Evolutionary conservation across 2,113 vertebrate genomes (phyloP).

Genomic region (Delphinapterus leucas): DNA sequence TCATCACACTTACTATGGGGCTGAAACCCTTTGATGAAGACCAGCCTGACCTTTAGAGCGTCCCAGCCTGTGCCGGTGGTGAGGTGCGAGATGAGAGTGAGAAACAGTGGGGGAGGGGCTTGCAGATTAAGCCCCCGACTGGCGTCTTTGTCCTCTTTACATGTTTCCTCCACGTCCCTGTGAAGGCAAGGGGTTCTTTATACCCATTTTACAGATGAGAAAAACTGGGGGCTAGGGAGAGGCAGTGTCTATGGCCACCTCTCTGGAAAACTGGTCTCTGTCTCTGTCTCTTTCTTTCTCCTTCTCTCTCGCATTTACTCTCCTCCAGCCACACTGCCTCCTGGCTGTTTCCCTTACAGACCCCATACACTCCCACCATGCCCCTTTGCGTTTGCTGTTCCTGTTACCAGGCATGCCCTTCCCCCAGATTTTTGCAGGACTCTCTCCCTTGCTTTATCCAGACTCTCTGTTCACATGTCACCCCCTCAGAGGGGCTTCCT

Average conservation of each 20-base stretch:
- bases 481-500: neutral
- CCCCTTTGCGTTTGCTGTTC: neutral
- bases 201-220: neutral
- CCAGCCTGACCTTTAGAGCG: neutral
- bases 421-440: neutral
- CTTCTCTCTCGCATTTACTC: neutral
- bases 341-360: rapidly evolving
- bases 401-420: neutral
- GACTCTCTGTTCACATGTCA: neutral
- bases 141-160: neutral
- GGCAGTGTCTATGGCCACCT: neutral
- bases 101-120: neutral
- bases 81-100: neutral
- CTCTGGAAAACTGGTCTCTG: neutral
- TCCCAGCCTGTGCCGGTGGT: neutral
- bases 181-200: neutral
- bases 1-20: rapidly evolving
- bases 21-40: neutral
- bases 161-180: rapidly evolving
- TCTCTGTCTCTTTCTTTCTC: too few relatives aligned
- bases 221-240: neutral
- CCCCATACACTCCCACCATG: rapidly evolving
- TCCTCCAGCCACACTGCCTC: neutral
- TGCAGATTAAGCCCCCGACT: neutral
- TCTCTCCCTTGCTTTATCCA: neutral